These are phyloP conservation scores for Agriotes lineatus DNA, from an alignment of 2,888 invertebrate species.

Conservation along the genomic window DNA sequence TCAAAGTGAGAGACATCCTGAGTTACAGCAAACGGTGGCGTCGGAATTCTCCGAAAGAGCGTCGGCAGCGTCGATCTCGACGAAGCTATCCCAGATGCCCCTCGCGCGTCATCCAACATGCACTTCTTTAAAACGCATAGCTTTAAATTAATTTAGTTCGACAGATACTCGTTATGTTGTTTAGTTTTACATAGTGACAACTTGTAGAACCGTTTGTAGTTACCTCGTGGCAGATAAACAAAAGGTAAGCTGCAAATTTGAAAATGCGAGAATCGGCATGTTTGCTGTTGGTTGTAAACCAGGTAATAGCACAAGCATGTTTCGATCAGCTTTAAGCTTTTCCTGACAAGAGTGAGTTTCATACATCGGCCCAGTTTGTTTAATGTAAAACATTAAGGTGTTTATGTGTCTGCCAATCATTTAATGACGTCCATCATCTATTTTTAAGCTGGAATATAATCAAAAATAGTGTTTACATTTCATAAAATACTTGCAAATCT, in stretches of 20 bases:
- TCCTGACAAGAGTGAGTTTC: no score
- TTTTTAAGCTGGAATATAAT: no score
- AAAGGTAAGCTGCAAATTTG: slow-evolving; percentile 13
- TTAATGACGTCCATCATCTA: no score
- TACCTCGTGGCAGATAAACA: slow-evolving; percentile 4
- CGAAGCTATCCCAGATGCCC: slow-evolving; percentile 57
- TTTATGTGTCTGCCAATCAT: no score
- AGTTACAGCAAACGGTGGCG: slow-evolving; percentile 34
- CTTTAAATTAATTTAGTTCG: slow-evolving; percentile 46
- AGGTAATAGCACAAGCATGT: background rate
- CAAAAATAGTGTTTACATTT: no score
- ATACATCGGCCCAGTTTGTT: no score
- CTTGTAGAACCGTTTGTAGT: no score
- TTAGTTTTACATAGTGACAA: slow-evolving; percentile 24
- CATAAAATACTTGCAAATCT: no score
- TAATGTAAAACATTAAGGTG: no score
- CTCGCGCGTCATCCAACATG: slow-evolving; percentile 64
- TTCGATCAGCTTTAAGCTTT: no score
- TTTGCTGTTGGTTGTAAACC: slow-evolving; percentile 2
- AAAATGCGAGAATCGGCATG: background rate
- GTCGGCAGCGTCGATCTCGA: slow-evolving; percentile 67
- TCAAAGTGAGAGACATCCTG: slow-evolving; percentile 64
- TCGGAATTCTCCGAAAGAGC: slow-evolving; percentile 56
- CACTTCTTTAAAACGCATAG: slow-evolving; percentile 69
- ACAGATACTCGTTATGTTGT: slow-evolving; percentile 31